Evolutionary conservation across 1,140 invertebrate genomes (phyloP), one percentile per base, ranked within the genome.

Genomic region (Drosophila hydei): DNA sequence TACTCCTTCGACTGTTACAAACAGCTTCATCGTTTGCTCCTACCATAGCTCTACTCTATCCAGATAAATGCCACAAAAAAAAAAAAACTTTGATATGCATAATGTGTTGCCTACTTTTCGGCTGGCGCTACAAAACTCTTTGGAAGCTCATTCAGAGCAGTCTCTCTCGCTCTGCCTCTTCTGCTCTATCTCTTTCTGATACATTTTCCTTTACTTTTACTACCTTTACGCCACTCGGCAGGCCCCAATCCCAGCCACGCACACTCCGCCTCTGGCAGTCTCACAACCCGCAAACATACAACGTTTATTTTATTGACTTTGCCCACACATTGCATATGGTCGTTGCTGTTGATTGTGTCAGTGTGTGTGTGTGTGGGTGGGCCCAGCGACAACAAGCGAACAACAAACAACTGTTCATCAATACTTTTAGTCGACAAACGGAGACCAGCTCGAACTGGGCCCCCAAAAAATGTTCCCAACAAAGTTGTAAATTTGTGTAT

Each of bases 241-340:
- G 27, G n/a, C 27, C n/a, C 8, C 23, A 14, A 42, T 21, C 18
- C 18, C 16, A 30, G 38, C 38, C 30, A 33, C 30, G 12, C 38
- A 40, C 38, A 14, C n/a, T 42, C 8, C 16, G 54, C 40, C 42
- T 16, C 38, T 56, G 14, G 14, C 19, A 36, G 48, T 40, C 25
- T 60, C 27, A 43, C 47, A 60, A 21, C 48, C 55, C 27, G 48
- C 72, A 85, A 85, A 72, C 81, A 80, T 80, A 77, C 56, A 85
- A 74, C 77, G 81, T 80, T 80, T 87, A 87, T 85, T 87, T 87
- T 87, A 87, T 87, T 87, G 81, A 87, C 81, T 87, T 79, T 87
- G 55, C 72, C 45, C 68, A 60, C 72, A 69, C 59, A 75, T 48
- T 72, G 63, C 63, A 67, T 72, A 72, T 67, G 69, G 21, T 59